phyloP scores from a whole-genome alignment of 2,113 vertebrate species.

The Uria aalge region DNA sequence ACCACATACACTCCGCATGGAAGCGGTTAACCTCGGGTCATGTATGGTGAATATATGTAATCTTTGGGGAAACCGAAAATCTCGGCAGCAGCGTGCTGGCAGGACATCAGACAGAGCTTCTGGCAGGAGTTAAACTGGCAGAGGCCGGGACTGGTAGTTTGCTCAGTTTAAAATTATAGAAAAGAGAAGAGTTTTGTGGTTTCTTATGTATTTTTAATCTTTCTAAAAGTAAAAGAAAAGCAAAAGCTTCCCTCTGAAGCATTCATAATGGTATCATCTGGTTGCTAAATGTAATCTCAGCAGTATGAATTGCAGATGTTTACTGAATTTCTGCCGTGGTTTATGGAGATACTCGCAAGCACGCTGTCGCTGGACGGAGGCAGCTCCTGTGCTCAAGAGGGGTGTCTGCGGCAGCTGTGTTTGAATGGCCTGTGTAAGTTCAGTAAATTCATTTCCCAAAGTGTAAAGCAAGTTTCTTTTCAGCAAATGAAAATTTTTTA shows the following conservation, averaged over 20 bases:
- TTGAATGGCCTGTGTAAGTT: not conserved
- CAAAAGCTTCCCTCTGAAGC: not conserved
- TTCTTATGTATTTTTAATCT: constrained; percentile 1
- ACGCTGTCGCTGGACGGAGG: not conserved
- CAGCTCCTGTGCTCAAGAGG: not conserved
- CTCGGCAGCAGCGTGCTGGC: constrained; percentile 20
- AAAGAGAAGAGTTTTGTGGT: not conserved
- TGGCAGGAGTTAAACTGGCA: not conserved
- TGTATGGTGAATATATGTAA: not conserved
- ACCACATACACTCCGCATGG: not conserved
- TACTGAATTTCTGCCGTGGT: not conserved
- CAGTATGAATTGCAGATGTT: constrained; percentile 14
- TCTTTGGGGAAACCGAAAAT: not conserved
- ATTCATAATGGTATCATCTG: not conserved
- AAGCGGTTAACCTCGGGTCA: not conserved
- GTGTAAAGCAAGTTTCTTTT: not conserved
- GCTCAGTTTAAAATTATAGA: constrained; percentile 37
- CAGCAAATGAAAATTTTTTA: not conserved
- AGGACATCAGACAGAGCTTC: constrained; percentile 28
- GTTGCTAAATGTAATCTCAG: not conserved
- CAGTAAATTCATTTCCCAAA: not conserved
- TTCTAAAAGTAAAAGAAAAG: not conserved
- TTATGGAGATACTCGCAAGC: not conserved
- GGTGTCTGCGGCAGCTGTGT: not conserved
- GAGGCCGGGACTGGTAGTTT: not conserved